Percentiles rank a stretch among this genome's conserved stretches.
Evolutionary conservation across 1,140 invertebrate genomes (phyloP).

Genomic region (Gonatopus flavifemur): DNA sequence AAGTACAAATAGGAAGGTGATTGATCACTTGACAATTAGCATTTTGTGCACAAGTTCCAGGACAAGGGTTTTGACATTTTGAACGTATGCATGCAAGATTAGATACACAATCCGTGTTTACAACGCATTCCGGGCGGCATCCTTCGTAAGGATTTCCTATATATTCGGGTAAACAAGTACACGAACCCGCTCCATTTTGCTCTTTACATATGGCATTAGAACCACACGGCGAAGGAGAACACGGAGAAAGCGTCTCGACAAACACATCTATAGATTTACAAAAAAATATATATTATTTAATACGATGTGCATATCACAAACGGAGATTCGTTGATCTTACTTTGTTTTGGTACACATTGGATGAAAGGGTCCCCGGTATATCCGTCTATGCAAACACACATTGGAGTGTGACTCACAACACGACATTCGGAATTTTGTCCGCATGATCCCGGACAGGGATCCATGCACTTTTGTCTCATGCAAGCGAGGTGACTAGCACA

Average conservation of each 20-base stretch:
- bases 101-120: conserved; percentile 58
- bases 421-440: conserved; percentile 58
- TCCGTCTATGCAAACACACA: conserved; percentile 53
- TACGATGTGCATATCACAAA: no score
- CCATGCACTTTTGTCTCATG: conserved; percentile 49
- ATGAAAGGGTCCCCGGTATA: conserved; percentile 62
- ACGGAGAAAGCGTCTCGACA: conserved; percentile 34
- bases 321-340: conserved; percentile 51
- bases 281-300: no score
- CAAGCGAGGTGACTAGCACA: conserved; percentile 49
- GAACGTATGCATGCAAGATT: conserved; percentile 56
- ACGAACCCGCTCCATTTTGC: conserved; percentile 45
- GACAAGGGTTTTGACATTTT: conserved; percentile 61
- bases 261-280: no score
- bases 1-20: conserved; percentile 58
- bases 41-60: conserved; percentile 59
- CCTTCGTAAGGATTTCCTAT: conserved; percentile 58
- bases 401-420: conserved; percentile 56
- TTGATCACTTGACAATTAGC: conserved; percentile 59
- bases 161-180: conserved; percentile 56
- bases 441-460: conserved; percentile 51
- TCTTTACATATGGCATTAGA: conserved; percentile 52
- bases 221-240: conserved; percentile 56
- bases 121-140: conserved; percentile 55
- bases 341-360: conserved; percentile 45